Percentiles rank a stretch among this genome's conserved stretches.
Conservation (phyloP, 2,113 vertebrate genomes). For the Oryzias celebensis region DNA sequence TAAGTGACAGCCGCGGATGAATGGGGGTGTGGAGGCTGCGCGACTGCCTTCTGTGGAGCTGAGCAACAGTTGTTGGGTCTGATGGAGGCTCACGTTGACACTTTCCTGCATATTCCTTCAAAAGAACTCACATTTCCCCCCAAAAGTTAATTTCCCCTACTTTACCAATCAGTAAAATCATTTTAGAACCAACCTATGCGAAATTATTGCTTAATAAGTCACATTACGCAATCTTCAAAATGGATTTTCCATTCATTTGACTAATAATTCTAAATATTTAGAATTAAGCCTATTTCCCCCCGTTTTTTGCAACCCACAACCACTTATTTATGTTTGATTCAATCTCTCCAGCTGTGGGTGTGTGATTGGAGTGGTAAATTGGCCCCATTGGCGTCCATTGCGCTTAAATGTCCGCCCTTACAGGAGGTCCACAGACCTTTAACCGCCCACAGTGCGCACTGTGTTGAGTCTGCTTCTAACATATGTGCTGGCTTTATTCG, state of each 20-base stretch:
- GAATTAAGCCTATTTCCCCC: neutral
- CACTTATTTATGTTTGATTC: conserved; percentile 12
- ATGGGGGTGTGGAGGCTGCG: neutral
- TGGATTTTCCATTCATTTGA: too few species aligned
- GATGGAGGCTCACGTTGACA: too few species aligned
- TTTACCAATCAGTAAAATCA: too few species aligned
- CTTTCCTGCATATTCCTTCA: too few species aligned
- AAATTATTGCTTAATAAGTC: too few species aligned
- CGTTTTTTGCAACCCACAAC: neutral
- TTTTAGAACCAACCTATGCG: too few species aligned
- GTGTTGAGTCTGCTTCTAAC: neutral
- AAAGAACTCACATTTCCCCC: too few species aligned
- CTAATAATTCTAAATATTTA: too few species aligned
- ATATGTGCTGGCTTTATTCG: neutral
- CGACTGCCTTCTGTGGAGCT: neutral
- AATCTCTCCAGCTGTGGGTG: conserved; percentile 10
- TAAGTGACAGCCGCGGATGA: conserved; percentile 46
- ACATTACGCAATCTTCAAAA: too few species aligned
- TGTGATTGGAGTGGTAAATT: conserved; percentile 29
- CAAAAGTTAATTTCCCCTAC: too few species aligned
- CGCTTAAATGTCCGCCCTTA: conserved; percentile 36
- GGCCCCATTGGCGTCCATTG: conserved; percentile 36
- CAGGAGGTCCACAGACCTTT: conserved; percentile 3
- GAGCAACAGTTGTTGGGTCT: conserved; percentile 64
- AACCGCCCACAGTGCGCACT: conserved; percentile 6